Conservation (phyloP, 2,113 vertebrate species). For the Alligator sinensis region DNA sequence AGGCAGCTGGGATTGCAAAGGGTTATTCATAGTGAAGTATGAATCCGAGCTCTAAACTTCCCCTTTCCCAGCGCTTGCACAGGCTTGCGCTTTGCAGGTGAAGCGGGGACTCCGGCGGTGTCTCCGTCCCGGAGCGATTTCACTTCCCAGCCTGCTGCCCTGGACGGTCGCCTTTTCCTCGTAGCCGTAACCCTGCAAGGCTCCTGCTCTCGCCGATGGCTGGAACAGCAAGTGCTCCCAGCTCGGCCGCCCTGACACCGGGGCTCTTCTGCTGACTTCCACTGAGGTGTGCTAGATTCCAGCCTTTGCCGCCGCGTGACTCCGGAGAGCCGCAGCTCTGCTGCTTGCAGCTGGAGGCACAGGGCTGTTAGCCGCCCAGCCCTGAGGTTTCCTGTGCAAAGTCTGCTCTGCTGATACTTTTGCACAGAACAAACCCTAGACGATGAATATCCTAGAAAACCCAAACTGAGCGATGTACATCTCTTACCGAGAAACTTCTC, state of each 20-base stretch:
- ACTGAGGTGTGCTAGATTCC: conserved; percentile 76
- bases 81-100: accelerated
- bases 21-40: not conserved
- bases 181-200: not conserved
- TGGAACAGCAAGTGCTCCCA: not conserved
- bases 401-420: not conserved
- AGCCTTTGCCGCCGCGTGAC: conserved; percentile 50
- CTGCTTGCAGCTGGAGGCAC: not conserved
- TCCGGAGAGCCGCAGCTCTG: not conserved
- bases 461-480: not conserved
- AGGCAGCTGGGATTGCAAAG: not conserved
- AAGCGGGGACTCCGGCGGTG: not conserved
- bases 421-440: not conserved
- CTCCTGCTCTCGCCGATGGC: not conserved
- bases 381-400: not conserved
- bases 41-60: not conserved
- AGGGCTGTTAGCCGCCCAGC: conserved; percentile 28
- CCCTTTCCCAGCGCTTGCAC: not conserved
- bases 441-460: conserved; percentile 29
- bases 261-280: conserved; percentile 71
- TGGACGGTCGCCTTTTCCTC: not conserved
- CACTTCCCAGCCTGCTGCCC: not conserved
- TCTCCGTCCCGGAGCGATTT: not conserved
- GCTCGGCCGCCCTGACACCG: not conserved
- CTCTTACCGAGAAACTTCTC: conserved; percentile 60